Evolutionary conservation across 1,140 invertebrate genomes (phyloP).

Genomic region (Drosophila mauritiana): DNA sequence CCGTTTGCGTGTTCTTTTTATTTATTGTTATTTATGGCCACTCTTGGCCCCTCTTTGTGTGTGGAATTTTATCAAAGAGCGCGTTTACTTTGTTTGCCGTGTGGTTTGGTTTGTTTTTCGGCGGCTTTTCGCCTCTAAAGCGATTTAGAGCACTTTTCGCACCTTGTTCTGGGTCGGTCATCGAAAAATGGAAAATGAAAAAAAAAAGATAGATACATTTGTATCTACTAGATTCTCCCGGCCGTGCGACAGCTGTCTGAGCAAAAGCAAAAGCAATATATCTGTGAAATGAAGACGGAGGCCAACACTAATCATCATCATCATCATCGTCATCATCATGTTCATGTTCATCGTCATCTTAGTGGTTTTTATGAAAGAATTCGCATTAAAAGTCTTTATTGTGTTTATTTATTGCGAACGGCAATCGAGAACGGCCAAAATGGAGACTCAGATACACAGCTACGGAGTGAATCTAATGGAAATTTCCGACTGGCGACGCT

Average conservation of each 20-base stretch:
- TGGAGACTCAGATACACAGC: slow-evolving; percentile 49
- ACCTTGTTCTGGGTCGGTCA: slow-evolving; percentile 49
- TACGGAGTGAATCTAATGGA: slow-evolving; percentile 65
- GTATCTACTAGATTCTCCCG: slow-evolving; percentile 13
- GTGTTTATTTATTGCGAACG: slow-evolving; percentile 81
- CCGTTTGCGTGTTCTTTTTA: slow-evolving; percentile 48
- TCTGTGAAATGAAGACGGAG: slow-evolving; percentile 11
- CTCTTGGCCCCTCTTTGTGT: slow-evolving; percentile 15
- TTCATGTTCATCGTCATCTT: slow-evolving; percentile 40
- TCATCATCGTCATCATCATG: slow-evolving; percentile 29
- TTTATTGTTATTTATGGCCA: slow-evolving; percentile 74
- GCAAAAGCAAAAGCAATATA: not conserved
- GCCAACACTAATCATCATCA: slow-evolving; percentile 24
- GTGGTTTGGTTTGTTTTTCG: slow-evolving; percentile 26
- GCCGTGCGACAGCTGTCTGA: slow-evolving; percentile 77
- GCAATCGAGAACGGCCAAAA: slow-evolving; percentile 69
- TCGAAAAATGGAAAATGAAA: slow-evolving; percentile 5
- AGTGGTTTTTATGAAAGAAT: slow-evolving; percentile 76
- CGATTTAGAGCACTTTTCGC: slow-evolving; percentile 74
- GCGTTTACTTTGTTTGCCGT: slow-evolving; percentile 23
- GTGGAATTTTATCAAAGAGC: slow-evolving; percentile 69
- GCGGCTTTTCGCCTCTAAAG: slow-evolving; percentile 45
- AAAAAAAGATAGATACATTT: slow-evolving; percentile 20
- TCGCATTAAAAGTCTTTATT: slow-evolving; percentile 83
- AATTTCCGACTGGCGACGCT: slow-evolving; percentile 56